Percentiles rank a stretch among this genome's conserved stretches.
phyloP scores from a whole-genome alignment of 2,888 invertebrate species.

The Tachina lurida region DNA sequence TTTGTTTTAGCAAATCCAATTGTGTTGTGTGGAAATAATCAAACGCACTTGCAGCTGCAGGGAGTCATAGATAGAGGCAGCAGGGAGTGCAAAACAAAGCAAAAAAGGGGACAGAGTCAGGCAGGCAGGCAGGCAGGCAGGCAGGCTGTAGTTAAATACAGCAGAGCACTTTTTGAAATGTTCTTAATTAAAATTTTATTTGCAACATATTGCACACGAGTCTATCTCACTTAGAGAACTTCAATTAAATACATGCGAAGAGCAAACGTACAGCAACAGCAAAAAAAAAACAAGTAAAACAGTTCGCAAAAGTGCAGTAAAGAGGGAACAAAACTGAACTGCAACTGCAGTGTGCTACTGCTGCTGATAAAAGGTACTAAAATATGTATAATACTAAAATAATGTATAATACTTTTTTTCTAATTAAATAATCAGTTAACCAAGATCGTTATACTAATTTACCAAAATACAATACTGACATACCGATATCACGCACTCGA shows the following conservation, averaged over 20 bases:
- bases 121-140: conserved; percentile 4
- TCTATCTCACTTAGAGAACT: conserved; percentile 62
- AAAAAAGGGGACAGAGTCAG: neutral
- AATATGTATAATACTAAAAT: too few species aligned
- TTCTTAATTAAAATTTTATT: conserved; percentile 71
- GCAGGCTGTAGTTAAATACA: conserved; percentile 49
- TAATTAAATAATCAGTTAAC: too few species aligned
- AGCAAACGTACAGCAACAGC: conserved; percentile 21
- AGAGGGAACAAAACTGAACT: neutral
- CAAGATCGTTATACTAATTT: too few species aligned
- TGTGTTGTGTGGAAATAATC: conserved; percentile 7
- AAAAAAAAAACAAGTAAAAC: neutral
- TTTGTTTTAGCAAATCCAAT: conserved; percentile 43
- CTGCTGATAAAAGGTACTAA: too few species aligned
- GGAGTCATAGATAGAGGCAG: neutral
- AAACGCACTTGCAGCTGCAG: conserved; percentile 10
- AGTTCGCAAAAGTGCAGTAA: neutral
- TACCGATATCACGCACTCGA: too few species aligned
- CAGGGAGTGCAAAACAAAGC: neutral
- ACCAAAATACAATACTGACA: too few species aligned
- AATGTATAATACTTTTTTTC: too few species aligned
- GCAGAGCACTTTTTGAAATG: conserved; percentile 58
- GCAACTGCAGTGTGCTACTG: too few species aligned
- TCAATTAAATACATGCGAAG: conserved; percentile 67
- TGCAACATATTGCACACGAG: conserved; percentile 65